A percentile compares a stretch with the other conserved stretches of the same genome.
phyloP scores from a whole-genome alignment of 2,113 vertebrate species.

The Microtus pennsylvanicus region DNA sequence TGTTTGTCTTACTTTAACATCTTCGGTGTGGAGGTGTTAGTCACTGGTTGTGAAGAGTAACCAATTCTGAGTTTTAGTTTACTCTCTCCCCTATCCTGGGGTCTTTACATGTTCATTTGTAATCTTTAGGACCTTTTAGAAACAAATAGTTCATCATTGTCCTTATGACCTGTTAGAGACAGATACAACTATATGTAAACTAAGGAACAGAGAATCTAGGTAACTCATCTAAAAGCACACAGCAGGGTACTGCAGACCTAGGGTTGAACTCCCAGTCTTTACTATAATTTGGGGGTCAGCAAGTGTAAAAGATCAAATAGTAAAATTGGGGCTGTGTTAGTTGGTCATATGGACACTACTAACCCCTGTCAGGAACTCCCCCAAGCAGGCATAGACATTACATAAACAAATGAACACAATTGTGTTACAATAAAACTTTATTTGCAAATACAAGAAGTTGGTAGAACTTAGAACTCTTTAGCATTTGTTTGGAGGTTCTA shows the following conservation, averaged over 20 bases:
- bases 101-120: not conserved
- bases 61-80: not conserved
- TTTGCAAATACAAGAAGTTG: constrained; percentile 3
- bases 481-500: not conserved
- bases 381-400: not conserved
- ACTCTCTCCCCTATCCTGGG: not conserved
- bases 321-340: not conserved
- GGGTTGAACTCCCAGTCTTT: not conserved
- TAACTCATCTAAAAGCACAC: not conserved
- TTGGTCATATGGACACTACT: not conserved
- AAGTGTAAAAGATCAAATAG: not conserved
- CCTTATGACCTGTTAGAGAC: not conserved
- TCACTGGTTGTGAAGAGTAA: not conserved
- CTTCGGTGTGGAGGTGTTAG: not conserved
- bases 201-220: not conserved
- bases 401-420: not conserved
- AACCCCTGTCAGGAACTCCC: not conserved
- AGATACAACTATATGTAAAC: not conserved
- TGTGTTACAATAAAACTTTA: constrained; percentile 50
- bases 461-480: not conserved
- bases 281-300: not conserved
- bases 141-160: not conserved
- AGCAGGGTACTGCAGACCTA: not conserved
- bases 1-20: constrained; percentile 25
- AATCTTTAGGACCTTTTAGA: not conserved